Base-by-base conservation (phyloP, 1,140 invertebrate species). In the Sogatella furcifera region DNA sequence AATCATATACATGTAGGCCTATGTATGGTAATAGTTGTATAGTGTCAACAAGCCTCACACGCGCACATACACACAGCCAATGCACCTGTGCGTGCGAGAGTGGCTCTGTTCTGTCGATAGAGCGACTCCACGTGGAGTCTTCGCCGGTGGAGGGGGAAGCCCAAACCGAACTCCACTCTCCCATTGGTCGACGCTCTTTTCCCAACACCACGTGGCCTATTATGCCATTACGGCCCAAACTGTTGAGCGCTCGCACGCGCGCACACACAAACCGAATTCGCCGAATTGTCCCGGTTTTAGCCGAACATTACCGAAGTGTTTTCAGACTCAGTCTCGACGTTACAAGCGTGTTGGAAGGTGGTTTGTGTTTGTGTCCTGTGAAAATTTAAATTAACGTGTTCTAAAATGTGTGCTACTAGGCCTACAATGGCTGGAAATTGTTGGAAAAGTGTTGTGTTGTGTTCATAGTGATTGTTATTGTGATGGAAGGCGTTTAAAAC, bases 191-290 rank as follows among this genome's bases (percentile, higher is more conserved):
- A 55, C 52, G 59, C 55, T 60, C 55, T 49, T 60, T 55, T 55
- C 52, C 41, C 52, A 46, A 60, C 13, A 60, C 59, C 59, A 60
- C 59, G 59, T 60, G 59, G 52, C 52, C 54, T 52, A 60, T 60
- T 60, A 60, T 53, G 19, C 52, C 52, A 60, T 60, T 60, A 60
- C 38, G 34, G 52, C 21, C 46, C 44, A 60, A 60, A 52, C 52
- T 28, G 54, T 49, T 34, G 28, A 1, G 19, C 17, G 28, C 28
- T 22, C 31, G 22, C 31, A 28, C 19, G 52, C 31, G 24, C 52
- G 8, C 22, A 15, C 11, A 11, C 22, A n/a, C 19, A 52, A 22
- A 22, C 6, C 11, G 21, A 22, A 11, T 56, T 56, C 41, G 41
- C 34, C 34, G 31, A 21, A 38, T 17, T n/a, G n/a, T n/a, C n/a